These are phyloP conservation scores for Sarcophaga caerulescens DNA, from an alignment of 2,888 invertebrate genomes.

Conservation along the genomic window DNA sequence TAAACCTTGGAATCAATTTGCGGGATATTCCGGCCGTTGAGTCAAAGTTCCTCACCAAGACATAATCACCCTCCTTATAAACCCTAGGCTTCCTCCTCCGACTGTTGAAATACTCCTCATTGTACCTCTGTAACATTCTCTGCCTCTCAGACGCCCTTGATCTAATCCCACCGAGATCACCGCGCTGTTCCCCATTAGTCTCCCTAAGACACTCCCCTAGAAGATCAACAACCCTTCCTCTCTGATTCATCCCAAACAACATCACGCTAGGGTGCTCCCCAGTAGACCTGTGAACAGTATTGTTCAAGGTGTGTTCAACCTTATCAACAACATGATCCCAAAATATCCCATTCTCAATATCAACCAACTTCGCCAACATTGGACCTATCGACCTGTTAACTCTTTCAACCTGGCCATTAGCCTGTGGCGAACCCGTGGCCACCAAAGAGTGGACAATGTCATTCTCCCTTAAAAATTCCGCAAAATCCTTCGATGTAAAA, in stretches of 20 bases:
- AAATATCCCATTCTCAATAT: constrained; percentile 20
- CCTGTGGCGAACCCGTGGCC: constrained; percentile 67
- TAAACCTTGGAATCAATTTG: too few species aligned
- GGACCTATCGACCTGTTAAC: constrained; percentile 67
- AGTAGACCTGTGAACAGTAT: constrained; percentile 49
- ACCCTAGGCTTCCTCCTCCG: too few species aligned
- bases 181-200: too few species aligned
- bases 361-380: constrained; percentile 64
- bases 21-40: too few species aligned
- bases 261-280: constrained; percentile 47
- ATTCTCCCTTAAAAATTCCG: constrained; percentile 52
- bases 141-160: too few species aligned
- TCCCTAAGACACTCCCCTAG: neutral
- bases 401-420: constrained; percentile 67
- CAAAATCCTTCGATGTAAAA: constrained; percentile 66
- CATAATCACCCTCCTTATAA: too few species aligned
- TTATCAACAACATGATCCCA: constrained; percentile 60
- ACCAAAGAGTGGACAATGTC: constrained; percentile 61
- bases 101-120: too few species aligned
- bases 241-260: constrained; percentile 65
- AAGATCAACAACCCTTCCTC: constrained; percentile 47
- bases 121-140: too few species aligned
- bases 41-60: too few species aligned
- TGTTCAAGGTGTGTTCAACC: constrained; percentile 44
- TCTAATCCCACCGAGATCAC: too few species aligned